These are phyloP conservation scores for Bombycilla garrulus DNA, from an alignment of 2,113 vertebrate species.

Conservation along the genomic window DNA sequence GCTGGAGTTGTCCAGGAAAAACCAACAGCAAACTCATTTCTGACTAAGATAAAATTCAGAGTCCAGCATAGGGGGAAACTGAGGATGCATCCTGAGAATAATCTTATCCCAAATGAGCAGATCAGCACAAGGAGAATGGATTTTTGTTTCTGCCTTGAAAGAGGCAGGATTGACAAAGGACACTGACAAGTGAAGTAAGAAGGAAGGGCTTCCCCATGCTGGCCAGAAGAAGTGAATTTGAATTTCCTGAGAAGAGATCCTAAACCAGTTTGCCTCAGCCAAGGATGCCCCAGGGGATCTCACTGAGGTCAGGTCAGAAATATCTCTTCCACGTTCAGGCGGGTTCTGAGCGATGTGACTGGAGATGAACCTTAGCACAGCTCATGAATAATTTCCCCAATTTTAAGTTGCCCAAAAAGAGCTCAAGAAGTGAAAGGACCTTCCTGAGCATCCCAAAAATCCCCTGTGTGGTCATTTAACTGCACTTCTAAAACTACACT, in stretches of 20 bases:
- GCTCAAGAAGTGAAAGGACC: neutral
- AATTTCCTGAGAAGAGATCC: neutral
- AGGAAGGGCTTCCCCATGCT: neutral
- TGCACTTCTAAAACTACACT: neutral
- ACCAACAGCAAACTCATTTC: neutral
- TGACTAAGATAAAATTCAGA: neutral
- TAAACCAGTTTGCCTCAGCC: neutral
- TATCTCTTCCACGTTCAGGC: neutral
- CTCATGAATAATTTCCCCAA: fast-evolving
- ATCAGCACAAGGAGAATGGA: neutral
- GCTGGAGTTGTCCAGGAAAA: neutral
- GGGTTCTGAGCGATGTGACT: neutral
- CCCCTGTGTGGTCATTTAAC: neutral
- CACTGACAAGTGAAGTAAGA: neutral
- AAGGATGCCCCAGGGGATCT: neutral
- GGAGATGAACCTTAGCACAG: neutral
- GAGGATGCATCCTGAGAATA: neutral
- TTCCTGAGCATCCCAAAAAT: neutral
- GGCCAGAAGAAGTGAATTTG: neutral
- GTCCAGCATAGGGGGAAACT: neutral
- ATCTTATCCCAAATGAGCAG: neutral
- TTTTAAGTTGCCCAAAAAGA: neutral
- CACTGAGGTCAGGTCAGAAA: neutral
- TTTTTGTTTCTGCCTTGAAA: neutral
- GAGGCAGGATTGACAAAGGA: neutral